Evolutionary conservation across 2,797 vertebrate species (phyloP), one percentile per base, ranked within the genome.

Genomic region (Oceanodroma leucorhoa): DNA sequence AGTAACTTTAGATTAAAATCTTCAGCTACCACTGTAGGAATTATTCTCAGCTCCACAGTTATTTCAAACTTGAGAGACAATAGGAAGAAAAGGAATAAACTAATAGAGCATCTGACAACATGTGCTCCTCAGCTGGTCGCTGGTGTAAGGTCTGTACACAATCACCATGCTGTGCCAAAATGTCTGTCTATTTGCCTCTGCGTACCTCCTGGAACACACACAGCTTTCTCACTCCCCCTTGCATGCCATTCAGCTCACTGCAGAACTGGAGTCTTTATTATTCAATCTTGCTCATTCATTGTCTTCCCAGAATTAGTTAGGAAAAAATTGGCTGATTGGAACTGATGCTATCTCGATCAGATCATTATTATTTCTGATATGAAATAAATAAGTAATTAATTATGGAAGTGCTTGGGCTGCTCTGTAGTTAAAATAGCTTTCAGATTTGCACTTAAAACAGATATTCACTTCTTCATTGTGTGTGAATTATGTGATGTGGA

Each of bases 321-420:
- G 90, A 96, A 97, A 96, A 96, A 95, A 97, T 91, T 96, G 95
- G 64, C 85, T 92, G 83, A 79, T 92, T 90, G 93, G 57, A 95
- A 94, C 51, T 91, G 93, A 81, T 96, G 92, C n/a, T 93, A 89
- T 89, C 84, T 96, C 27, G 82, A 96, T 92, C 83, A 75, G 85
- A 93, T 93, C 95, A 89, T 94, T 92, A 87, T 85, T 95, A 95
- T 92, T 95, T 95, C 95, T 94, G 81, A 80, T 92, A 58, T 84
- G 82, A 92, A 90, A 90, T 87, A 92, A 97, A 87, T 60, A 95
- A 94, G 57, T 71, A 85, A 94, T 91, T 96, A 88, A 94, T 95
- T 89, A 66, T 91, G 82, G 58, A 79, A 93, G 66, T 80, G 55
- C 60, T 66, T 9, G 1, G 34, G 14, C 32, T 73, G 48, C 77